A percentile compares a stretch with the other conserved stretches of the same genome.
Conservation (phyloP, 2,888 invertebrate genomes). For the Lacanobia wlatinum region DNA sequence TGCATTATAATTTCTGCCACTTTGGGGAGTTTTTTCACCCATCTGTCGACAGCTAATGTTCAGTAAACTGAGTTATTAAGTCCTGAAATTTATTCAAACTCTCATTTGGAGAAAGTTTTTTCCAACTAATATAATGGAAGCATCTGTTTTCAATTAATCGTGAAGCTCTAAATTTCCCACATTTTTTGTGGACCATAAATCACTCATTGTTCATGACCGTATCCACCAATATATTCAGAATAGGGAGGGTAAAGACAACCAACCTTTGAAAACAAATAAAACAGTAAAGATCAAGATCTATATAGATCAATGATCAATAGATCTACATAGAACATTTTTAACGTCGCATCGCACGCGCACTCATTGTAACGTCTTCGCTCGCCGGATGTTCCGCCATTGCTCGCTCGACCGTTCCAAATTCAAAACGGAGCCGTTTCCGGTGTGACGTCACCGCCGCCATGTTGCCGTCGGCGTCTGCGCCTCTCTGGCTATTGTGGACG, state of each 20-base stretch:
- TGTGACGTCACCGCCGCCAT: slow-evolving; percentile 88
- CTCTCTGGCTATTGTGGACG: slow-evolving; percentile 72
- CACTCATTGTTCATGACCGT: not conserved
- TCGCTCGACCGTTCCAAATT: slow-evolving; percentile 90
- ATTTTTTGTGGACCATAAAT: not conserved
- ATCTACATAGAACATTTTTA: slow-evolving; percentile 71
- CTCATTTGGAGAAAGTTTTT: too few relatives aligned
- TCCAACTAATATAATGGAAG: too few relatives aligned
- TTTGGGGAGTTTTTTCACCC: too few relatives aligned
- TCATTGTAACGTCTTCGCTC: slow-evolving; percentile 89
- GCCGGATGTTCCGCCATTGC: slow-evolving; percentile 90
- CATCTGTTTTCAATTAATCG: too few relatives aligned
- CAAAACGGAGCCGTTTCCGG: slow-evolving; percentile 90
- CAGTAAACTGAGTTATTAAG: too few relatives aligned
- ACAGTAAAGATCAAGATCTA: slow-evolving; percentile 62
- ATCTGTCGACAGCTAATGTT: too few relatives aligned
- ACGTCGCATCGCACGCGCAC: slow-evolving; percentile 81
- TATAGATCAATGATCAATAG: slow-evolving; percentile 69
- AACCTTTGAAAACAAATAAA: slow-evolving; percentile 50
- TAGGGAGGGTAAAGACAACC: slow-evolving; percentile 16
- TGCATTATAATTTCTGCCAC: too few relatives aligned
- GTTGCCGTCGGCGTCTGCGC: slow-evolving; percentile 84
- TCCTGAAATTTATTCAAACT: too few relatives aligned
- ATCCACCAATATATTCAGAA: not conserved
- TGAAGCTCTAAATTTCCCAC: too few relatives aligned